These are phyloP conservation scores for Maniola hyperantus DNA, from an alignment of 2,888 invertebrate genomes.

Conservation along the genomic window DNA sequence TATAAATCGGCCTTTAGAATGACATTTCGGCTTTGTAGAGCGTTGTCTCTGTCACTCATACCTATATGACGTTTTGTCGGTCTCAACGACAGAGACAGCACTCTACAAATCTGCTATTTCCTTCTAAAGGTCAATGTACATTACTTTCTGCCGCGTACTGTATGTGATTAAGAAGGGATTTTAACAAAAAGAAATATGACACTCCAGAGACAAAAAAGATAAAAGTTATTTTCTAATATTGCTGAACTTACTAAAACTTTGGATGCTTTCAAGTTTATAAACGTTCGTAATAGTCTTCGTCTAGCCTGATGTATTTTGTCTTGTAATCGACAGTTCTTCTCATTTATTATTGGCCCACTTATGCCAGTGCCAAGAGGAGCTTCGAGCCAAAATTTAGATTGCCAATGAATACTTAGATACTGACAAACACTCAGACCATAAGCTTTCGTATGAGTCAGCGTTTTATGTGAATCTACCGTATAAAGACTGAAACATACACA, in stretches of 20 bases:
- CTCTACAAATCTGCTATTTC: too few species aligned
- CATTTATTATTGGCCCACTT: constrained; percentile 70
- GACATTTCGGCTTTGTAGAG: too few species aligned
- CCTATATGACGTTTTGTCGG: too few species aligned
- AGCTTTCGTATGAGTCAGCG: constrained; percentile 25
- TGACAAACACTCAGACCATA: constrained; percentile 28
- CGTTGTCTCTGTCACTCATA: too few species aligned
- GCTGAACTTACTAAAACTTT: not conserved
- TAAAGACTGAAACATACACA: not conserved
- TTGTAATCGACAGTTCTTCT: constrained; percentile 59
- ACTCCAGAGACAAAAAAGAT: too few species aligned
- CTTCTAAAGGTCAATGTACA: too few species aligned
- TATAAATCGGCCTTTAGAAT: too few species aligned
- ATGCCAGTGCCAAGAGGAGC: constrained; percentile 60
- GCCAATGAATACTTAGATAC: constrained; percentile 43
- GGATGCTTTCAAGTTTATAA: not conserved
- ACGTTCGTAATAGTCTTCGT: constrained; percentile 20
- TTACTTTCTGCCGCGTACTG: too few species aligned
- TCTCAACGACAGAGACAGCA: too few species aligned
- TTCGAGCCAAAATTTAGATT: constrained; percentile 53
- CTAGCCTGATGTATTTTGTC: constrained; percentile 43
- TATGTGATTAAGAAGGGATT: too few species aligned
- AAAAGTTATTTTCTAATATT: too few species aligned
- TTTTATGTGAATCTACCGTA: constrained; percentile 14
- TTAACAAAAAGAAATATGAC: too few species aligned